These are phyloP conservation scores for Pachycephus smyrnensis DNA, from an alignment of 2,888 invertebrate species.

Conservation along the genomic window DNA sequence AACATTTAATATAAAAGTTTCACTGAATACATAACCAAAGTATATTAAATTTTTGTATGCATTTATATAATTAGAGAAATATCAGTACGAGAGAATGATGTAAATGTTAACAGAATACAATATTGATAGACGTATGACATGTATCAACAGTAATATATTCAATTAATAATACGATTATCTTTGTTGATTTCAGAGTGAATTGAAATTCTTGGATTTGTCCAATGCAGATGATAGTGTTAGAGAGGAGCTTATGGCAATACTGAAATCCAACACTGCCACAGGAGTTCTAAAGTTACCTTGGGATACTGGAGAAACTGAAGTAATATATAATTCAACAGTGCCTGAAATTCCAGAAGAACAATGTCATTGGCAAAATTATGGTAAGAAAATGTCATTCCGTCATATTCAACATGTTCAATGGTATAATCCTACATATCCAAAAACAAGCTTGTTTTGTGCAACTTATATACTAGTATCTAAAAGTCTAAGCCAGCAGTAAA, in stretches of 20 bases:
- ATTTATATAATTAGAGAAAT: too few relatives aligned
- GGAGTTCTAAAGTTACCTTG: slow-evolving; percentile 55
- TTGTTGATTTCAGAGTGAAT: slow-evolving; percentile 46
- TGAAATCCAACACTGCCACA: slow-evolving; percentile 42
- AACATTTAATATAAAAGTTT: too few relatives aligned
- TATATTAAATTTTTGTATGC: too few relatives aligned
- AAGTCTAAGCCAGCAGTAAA: not conserved
- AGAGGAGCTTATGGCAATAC: slow-evolving; percentile 47
- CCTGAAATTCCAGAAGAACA: slow-evolving; percentile 39
- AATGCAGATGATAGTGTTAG: slow-evolving; percentile 50
- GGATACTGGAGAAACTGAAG: slow-evolving; percentile 49
- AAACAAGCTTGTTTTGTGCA: not conserved
- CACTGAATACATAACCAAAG: too few relatives aligned
- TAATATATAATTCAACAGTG: slow-evolving; percentile 33
- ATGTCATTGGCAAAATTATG: slow-evolving; percentile 54
- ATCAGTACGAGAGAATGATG: too few relatives aligned
- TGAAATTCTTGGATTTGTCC: slow-evolving; percentile 53
- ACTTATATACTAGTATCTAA: not conserved
- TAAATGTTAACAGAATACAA: not conserved
- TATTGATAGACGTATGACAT: not conserved
- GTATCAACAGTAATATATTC: not conserved
- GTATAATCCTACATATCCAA: not conserved
- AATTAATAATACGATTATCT: not conserved
- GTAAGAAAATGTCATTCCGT: slow-evolving; percentile 32
- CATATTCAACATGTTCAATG: not conserved